A percentile compares a stretch with the other conserved stretches of the same genome.
Evolutionary conservation across 2,888 invertebrate species (phyloP).

Genomic region (Frankliniella intonsa): DNA sequence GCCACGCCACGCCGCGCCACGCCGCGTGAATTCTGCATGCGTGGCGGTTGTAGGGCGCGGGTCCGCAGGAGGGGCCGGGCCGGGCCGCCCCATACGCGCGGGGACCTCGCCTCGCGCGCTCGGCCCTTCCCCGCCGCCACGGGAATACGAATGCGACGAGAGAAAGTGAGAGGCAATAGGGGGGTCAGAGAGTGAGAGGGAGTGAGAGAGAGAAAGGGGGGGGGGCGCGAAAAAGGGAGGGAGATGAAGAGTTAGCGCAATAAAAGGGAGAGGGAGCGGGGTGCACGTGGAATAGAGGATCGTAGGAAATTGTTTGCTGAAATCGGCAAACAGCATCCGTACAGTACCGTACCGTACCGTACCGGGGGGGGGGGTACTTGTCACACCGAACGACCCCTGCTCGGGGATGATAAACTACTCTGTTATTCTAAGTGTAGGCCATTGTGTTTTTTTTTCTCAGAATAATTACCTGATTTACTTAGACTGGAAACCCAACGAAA

Average conservation of each 20-base stretch:
- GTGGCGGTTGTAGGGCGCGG: neutral
- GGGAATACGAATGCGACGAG: neutral
- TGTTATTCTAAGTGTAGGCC: no score
- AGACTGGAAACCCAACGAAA: no score
- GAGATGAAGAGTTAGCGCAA: neutral
- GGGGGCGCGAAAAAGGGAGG: no score
- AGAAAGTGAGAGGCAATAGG: slow-evolving; percentile 27
- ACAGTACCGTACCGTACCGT: no score
- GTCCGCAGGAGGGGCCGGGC: neutral
- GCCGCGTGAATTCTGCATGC: slow-evolving; percentile 1
- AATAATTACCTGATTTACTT: no score
- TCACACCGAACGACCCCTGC: no score
- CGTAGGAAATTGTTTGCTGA: neutral
- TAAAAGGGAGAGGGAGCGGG: neutral
- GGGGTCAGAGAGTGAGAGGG: slow-evolving; percentile 1
- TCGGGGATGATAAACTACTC: no score
- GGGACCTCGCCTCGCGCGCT: neutral
- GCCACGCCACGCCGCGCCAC: neutral
- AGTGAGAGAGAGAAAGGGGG: neutral
- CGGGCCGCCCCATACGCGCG: neutral
- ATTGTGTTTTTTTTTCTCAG: no score
- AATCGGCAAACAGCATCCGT: no score
- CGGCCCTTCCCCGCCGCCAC: neutral
- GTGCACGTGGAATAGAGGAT: neutral
- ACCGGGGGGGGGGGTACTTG: no score